Evolutionary conservation across 2,797 vertebrate genomes (phyloP).

Genomic region (Carapus acus): DNA sequence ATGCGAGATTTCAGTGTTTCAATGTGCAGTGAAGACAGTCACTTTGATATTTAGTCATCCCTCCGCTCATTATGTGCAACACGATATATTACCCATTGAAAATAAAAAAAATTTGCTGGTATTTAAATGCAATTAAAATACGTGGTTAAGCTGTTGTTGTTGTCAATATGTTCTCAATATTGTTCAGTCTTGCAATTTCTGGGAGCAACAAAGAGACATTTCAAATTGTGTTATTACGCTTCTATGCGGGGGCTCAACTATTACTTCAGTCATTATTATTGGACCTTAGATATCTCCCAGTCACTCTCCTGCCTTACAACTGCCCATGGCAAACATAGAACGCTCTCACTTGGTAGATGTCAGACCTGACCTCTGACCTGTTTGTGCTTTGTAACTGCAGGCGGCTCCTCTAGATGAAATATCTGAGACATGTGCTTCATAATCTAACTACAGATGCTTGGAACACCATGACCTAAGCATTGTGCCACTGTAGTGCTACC

Average conservation of each 20-base stretch:
- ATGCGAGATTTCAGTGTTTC: constrained; percentile 33
- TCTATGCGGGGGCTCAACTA: too few relatives aligned
- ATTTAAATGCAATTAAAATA: too few relatives aligned
- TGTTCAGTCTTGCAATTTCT: too few relatives aligned
- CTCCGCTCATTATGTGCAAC: constrained; percentile 7
- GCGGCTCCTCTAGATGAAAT: constrained; percentile 80
- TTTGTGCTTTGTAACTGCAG: constrained; percentile 84
- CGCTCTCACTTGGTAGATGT: constrained; percentile 77
- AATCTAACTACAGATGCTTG: constrained; percentile 45
- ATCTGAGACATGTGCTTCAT: constrained; percentile 65
- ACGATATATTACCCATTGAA: constrained; percentile 14
- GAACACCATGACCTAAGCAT: constrained; percentile 30
- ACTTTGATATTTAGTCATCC: background rate
- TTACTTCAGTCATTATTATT: constrained; percentile 59
- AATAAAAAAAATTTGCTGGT: background rate
- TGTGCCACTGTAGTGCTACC: constrained; percentile 21
- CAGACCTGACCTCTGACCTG: constrained; percentile 80
- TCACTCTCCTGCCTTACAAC: constrained; percentile 83
- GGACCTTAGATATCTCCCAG: constrained; percentile 67
- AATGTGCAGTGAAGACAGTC: constrained; percentile 12
- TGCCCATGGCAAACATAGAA: constrained; percentile 75
- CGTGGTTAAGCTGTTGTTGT: too few relatives aligned
- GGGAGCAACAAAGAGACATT: too few relatives aligned
- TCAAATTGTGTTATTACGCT: too few relatives aligned
- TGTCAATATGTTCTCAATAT: too few relatives aligned